Evolutionary conservation across 2,797 vertebrate genomes (phyloP), one percentile per base, ranked within the genome.

Genomic region (Melanitta fusca): DNA sequence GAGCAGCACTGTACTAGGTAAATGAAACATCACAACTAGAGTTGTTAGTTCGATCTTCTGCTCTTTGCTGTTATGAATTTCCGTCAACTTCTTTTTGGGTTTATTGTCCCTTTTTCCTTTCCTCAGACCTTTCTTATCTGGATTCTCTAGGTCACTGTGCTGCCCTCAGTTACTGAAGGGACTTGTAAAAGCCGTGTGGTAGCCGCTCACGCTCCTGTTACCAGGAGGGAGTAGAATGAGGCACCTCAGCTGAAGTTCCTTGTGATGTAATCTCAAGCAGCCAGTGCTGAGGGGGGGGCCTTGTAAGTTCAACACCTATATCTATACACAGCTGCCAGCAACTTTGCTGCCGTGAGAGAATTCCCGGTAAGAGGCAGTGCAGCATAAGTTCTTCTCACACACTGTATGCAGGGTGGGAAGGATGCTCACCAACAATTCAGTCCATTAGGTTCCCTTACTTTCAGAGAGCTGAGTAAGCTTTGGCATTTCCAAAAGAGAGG

Each of bases 171-270:
- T 69, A 36, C 39, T 36, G 62, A 75, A 10, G 25, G n/a, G 18
- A 4, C 89, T 83, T 16, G 77, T 64, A 57, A 53, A 83, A 27
- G 39, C 41, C 71, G 27, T 11, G 30, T 74, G 28, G 74, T 83
- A 57, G 28, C 61, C 6, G 12, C 30, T 74, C 0, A 0, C 8
- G 18, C 45, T 49, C 10, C 12, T 70, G 7, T 38, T 56, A 53
- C 28, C 13, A 53, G 36, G 28, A 34, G 43, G 36, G 39, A 60
- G 61, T n/a, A 71, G 32, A 49, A 53, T 19, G 25, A 69, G n/a
- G 10, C 53, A 54, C 53, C 54, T 65, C 49, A 54, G 0, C 12
- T 84, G 32, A 61, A 61, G 32, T 53, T 81, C n/a, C 13, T 75
- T 72, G 65, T 25, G 34, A 36, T 73, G 16, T 62, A 36, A 41